These are phyloP conservation scores for Lobophora halterata DNA, from an alignment of 2,888 invertebrate genomes.

Conservation along the genomic window DNA sequence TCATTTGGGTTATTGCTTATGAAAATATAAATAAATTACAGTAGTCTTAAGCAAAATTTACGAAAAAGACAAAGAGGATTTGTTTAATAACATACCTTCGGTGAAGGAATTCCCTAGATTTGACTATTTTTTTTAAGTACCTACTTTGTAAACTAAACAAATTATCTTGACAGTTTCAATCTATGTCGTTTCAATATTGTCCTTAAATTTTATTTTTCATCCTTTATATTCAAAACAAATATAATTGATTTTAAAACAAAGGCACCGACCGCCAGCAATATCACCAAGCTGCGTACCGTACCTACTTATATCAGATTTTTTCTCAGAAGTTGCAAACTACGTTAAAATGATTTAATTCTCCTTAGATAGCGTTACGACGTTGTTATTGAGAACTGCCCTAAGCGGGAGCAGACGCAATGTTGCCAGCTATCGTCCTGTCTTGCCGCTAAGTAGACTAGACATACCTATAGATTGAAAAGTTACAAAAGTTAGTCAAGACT, in stretches of 20 bases:
- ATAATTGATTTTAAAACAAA: conserved; percentile 50
- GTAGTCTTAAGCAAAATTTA: too few relatives aligned
- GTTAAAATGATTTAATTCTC: conserved; percentile 80
- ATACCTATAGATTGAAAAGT: neutral
- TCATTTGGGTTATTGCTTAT: too few relatives aligned
- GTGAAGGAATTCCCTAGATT: too few relatives aligned
- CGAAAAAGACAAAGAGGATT: too few relatives aligned
- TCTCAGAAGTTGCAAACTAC: conserved; percentile 69
- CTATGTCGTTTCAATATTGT: too few relatives aligned
- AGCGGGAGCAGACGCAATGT: conserved; percentile 9
- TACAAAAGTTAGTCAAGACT: too few relatives aligned
- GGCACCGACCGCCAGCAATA: conserved; percentile 46
- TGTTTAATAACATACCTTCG: too few relatives aligned
- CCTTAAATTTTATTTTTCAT: too few relatives aligned
- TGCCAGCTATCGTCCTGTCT: conserved; percentile 1
- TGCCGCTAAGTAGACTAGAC: neutral
- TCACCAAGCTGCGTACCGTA: conserved; percentile 61
- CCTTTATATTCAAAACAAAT: conserved; percentile 33
- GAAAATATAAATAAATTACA: too few relatives aligned
- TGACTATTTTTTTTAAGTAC: too few relatives aligned
- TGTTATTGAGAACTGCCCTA: conserved; percentile 56
- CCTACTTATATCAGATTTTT: conserved; percentile 68
- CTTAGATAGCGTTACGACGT: conserved; percentile 69
- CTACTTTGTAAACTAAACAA: too few relatives aligned
- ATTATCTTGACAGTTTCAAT: too few relatives aligned